Evolutionary conservation across 2,797 vertebrate species (phyloP), one percentile per base, ranked within the genome.

Genomic region (Borostomias antarcticus): DNA sequence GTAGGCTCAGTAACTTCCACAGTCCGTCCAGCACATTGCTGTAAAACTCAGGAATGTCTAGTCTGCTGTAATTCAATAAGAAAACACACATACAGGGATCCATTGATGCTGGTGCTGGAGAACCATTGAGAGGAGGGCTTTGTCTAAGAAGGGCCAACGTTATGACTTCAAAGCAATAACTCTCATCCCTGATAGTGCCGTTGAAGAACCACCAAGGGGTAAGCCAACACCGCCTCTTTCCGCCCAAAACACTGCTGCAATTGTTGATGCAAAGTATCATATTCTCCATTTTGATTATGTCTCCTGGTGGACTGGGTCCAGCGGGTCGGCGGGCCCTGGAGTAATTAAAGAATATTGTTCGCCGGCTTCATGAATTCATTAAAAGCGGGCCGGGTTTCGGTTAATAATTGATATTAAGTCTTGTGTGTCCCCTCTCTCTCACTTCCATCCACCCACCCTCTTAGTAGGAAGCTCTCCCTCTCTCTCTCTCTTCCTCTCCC

Each of bases 381-480:
- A 17, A 68, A 48, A 33, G 6, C 21, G 40, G 66, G 25, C 52
- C 30, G 32, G 19, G 23, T 68, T 68, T 68, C 58, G 54, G 26
- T 68, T 47, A 68, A 68, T 68, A 68, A 68, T 68, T 68, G n/a
- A 68, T 57, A 47, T 33, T 6, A 35, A 50, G 57, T 58, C 23
- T 59, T 58, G 57, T 58, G 45, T 66, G 19, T 57, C 37, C 2
- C 23, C 47, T 50, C 32, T 5, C 23, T 5, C 2, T 8, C 8
- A n/a, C 6, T 30, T 17, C 15, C 7, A 8, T 15, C n/a, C 53
- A 9, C 53, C n/a, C 28, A 3, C 28, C 15, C 17, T 2, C 51
- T 45, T 8, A 5, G 2, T n/a, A n/a, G n/a, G n/a, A n/a, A n/a
- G n/a, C 15, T 45, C 40, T 45, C 19, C 33, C 19, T 10, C 54